phyloP scores from a whole-genome alignment of 1,140 invertebrate genomes.

The Augochlora pura region DNA sequence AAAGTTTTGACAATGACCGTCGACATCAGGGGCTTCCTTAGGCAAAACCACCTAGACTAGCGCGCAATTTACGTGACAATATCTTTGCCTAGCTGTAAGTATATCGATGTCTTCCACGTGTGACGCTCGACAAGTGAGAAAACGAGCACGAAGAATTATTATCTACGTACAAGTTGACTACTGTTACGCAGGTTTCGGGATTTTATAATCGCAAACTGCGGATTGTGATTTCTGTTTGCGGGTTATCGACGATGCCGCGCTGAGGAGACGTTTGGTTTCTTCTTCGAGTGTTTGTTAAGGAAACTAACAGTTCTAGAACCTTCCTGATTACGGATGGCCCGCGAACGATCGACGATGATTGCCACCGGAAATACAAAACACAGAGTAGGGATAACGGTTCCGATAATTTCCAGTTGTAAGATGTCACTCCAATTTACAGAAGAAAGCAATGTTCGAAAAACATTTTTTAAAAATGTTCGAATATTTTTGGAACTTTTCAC shows the following conservation, averaged over 20 bases:
- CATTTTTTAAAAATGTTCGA: no score
- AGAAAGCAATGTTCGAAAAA: no score
- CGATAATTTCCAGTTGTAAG: no score
- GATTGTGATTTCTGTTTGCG: slow-evolving; percentile 52
- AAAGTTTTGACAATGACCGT: slow-evolving; percentile 5
- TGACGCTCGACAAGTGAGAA: slow-evolving; percentile 25
- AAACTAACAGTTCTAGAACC: no score
- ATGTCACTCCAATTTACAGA: no score
- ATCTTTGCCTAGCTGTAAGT: slow-evolving; percentile 35
- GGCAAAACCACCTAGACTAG: slow-evolving; percentile 35
- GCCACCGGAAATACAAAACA: no score
- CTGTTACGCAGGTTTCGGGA: slow-evolving; percentile 66
- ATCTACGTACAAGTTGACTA: slow-evolving; percentile 54
- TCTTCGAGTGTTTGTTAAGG: no score
- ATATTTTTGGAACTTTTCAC: no score
- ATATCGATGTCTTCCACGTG: slow-evolving; percentile 52
- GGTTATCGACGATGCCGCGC: slow-evolving; percentile 13
- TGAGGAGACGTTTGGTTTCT: neutral
- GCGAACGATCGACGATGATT: neutral
- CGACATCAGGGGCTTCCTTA: slow-evolving; percentile 35
- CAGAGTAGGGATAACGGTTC: no score
- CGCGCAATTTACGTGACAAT: slow-evolving; percentile 47
- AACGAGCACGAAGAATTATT: slow-evolving; percentile 19
- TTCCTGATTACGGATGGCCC: neutral
- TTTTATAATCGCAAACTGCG: slow-evolving; percentile 65